Evolutionary conservation across 2,113 vertebrate genomes (phyloP).

Genomic region (Laticauda colubrina): DNA sequence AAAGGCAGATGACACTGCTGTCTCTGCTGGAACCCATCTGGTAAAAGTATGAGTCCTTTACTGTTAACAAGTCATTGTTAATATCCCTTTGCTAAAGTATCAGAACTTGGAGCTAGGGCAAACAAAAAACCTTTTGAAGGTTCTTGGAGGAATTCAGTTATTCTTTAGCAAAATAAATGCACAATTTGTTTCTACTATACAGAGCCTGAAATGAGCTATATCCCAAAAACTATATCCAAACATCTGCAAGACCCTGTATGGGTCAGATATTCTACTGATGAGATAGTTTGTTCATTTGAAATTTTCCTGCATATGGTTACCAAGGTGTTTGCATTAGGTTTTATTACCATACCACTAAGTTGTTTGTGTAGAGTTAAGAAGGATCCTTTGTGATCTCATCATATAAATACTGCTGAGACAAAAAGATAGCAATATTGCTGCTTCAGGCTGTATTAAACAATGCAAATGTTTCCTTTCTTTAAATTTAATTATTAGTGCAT

Average conservation of each 20-base stretch:
- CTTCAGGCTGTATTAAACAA: slow-evolving; percentile 41
- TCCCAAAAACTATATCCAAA: slow-evolving; percentile 62
- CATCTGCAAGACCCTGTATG: slow-evolving; percentile 65
- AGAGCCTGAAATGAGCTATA: slow-evolving; percentile 72
- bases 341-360: slow-evolving; percentile 53
- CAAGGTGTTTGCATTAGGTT: slow-evolving; percentile 56
- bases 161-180: slow-evolving; percentile 63
- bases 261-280: slow-evolving; percentile 66
- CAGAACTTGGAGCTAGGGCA: slow-evolving; percentile 66
- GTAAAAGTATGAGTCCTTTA: slow-evolving; percentile 59
- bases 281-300: slow-evolving; percentile 72
- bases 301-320: slow-evolving; percentile 61
- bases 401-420: slow-evolving; percentile 50
- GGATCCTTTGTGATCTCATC: slow-evolving; percentile 48
- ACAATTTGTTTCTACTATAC: slow-evolving; percentile 71
- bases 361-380: slow-evolving; percentile 47
- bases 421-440: slow-evolving; percentile 44
- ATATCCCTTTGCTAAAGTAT: slow-evolving; percentile 71
- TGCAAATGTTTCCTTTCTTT: slow-evolving; percentile 53
- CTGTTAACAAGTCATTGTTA: slow-evolving; percentile 65
- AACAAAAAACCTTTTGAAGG: slow-evolving; percentile 67
- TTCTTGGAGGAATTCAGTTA: slow-evolving; percentile 68
- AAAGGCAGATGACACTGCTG: slow-evolving; percentile 64
- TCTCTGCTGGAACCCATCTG: slow-evolving; percentile 64
- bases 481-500: slow-evolving; percentile 49